Evolutionary conservation across 2,113 vertebrate genomes (phyloP).

Genomic region (Halichoeres trimaculatus): DNA sequence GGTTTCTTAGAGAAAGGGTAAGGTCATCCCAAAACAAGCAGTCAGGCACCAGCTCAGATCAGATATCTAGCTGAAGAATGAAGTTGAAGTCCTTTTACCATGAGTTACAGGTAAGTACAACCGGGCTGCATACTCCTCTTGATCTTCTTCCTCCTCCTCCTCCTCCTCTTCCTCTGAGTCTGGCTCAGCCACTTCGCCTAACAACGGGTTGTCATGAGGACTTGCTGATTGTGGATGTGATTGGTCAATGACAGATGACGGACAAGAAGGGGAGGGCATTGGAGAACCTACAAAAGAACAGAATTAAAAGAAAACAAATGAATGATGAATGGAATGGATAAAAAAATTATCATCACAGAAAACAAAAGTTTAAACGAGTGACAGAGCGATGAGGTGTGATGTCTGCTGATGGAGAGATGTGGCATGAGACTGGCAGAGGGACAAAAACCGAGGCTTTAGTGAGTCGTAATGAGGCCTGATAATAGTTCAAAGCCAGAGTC

Average conservation of each 20-base stretch:
- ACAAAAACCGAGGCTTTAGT: too few relatives aligned
- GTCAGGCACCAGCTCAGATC: not conserved
- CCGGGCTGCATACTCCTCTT: constrained; percentile 66
- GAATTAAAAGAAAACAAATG: constrained; percentile 43
- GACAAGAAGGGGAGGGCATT: constrained; percentile 78
- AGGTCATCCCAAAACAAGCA: not conserved
- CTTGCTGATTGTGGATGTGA: constrained; percentile 68
- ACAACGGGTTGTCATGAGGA: constrained; percentile 68
- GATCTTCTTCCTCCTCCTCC: constrained; percentile 55
- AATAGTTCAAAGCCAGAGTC: too few relatives aligned
- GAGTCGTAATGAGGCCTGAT: too few relatives aligned
- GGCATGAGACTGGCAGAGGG: not conserved
- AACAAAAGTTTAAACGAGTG: constrained; percentile 23
- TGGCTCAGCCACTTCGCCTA: constrained; percentile 59
- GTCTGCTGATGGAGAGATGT: constrained; percentile 16
- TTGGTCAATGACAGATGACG: constrained; percentile 78
- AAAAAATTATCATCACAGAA: constrained; percentile 8
- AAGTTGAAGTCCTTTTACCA: constrained; percentile 65
- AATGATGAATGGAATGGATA: constrained; percentile 40
- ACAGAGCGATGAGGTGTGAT: constrained; percentile 1
- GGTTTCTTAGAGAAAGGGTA: too few relatives aligned
- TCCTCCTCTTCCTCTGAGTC: constrained; percentile 66
- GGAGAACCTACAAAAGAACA: constrained; percentile 73
- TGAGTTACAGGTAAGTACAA: constrained; percentile 73
- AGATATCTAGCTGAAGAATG: not conserved